A percentile compares a stretch with the other conserved stretches of the same genome.
Conservation (phyloP, 1,140 invertebrate species). For the Rhysida immarginata region DNA sequence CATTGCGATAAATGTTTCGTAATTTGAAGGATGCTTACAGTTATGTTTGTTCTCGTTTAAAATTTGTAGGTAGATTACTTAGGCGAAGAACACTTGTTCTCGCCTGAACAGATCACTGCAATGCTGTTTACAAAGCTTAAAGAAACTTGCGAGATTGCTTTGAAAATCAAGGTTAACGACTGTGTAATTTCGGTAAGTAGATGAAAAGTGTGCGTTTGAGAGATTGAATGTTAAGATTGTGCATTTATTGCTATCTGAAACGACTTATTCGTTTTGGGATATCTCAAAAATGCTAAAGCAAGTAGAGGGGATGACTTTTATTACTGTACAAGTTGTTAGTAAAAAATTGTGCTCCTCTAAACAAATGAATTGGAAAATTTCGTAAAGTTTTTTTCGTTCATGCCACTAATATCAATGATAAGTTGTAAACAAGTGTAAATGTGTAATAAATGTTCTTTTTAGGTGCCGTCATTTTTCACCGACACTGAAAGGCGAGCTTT, state of each 20-base stretch:
- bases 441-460: too few species aligned
- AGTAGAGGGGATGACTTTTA: neutral
- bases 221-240: conserved; percentile 15
- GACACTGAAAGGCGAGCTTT: conserved; percentile 83
- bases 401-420: too few species aligned
- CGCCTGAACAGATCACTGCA: conserved; percentile 87
- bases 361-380: too few species aligned
- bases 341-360: too few species aligned
- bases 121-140: conserved; percentile 97
- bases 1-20: too few species aligned
- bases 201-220: too few species aligned
- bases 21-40: too few species aligned
- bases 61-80: conserved; percentile 61
- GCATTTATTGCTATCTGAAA: conserved; percentile 2
- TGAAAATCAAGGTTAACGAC: conserved; percentile 84
- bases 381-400: too few species aligned
- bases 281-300: conserved; percentile 1
- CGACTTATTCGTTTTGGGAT: neutral
- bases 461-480: conserved; percentile 82
- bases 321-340: too few species aligned
- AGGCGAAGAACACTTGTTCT: conserved; percentile 67
- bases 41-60: neutral
- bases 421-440: too few species aligned
- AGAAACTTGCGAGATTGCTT: conserved; percentile 65
- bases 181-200: conserved; percentile 81